Base-by-base conservation (phyloP, 2,888 invertebrate genomes). In the Cremastinae sp. region DNA sequence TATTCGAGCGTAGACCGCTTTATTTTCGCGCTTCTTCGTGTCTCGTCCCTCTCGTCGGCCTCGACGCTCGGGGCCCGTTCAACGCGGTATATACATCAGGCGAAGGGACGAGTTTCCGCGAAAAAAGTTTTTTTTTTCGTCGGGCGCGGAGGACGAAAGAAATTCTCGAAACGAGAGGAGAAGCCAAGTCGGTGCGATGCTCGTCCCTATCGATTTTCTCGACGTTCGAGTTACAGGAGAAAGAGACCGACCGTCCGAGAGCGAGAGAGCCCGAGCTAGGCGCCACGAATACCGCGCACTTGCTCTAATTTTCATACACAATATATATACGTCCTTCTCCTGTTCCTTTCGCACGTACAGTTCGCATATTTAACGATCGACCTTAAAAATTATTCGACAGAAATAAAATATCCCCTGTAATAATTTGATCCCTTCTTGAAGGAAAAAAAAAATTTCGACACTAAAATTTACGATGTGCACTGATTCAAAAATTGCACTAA, bases 171-270 rank as follows among this genome's bases (percentile, higher is more conserved):
- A 59, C 20, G 58, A 73, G 53, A 69, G 47, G 62, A 53, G 80
- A 80, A 80, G 80, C 80, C 80, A 74, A 74, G 73, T 73, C 59
- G 68, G 69, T 78, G 56, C 22, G 68, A 47, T 38, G 68, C 62
- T 66, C 72, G 75, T 62, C 61, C 71, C 73, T 80, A 80, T 80
- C 78, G 80, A 80, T 80, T 78, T 80, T 78, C 69, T 34, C 65
- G 59, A 58, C 75, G 77, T 77, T 80, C 74, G 78, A 78, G 78
- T 78, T 77, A 73, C 38, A 74, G 14, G 49, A 54, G 54, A 54
- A 4, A 54, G 43, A 58, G 58, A 58, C 41, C 14, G 38, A 61
- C 34, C 61, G 68, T 51, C 62, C 43, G 64, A 16, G 56, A 56
- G 72, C 68, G 73, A 49, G 65, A 70, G 45, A 66, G 61, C 65